Evolutionary conservation across 92 coral and sea anemone genomes (phyloP), one percentile per base, ranked within the genome.

Genomic region (Isaurus tuberculatus): DNA sequence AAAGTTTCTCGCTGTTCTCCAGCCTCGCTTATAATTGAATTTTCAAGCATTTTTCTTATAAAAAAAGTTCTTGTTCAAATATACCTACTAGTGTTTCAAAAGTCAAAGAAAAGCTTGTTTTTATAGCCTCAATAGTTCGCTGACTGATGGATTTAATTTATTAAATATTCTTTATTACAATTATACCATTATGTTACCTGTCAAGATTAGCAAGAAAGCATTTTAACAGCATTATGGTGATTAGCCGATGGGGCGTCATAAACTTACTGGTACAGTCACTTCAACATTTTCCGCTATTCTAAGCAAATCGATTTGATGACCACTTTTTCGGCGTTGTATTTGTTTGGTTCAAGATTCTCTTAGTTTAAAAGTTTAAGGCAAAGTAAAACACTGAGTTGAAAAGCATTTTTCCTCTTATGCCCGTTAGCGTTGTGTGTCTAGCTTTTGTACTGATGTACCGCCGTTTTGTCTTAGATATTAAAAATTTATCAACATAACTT

Each of bases 381-480:
- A 36, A 42, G 6, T 16, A 64, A 33, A 60, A 57, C 55, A 4
- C 26, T 36, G 57, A 22, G 23, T 36, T 77, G 70, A n/a, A n/a
- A n/a, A n/a, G n/a, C n/a, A n/a, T 37, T 36, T 26, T 63, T 63
- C 27, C 46, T 43, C 60, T 55, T 22, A 32, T 77, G 69, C 82
- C 82, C 82, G 17, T 33, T 77, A 70, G 82, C 82, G 70, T 17
- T 70, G 36, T 33, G 82, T 77, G 49, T 22, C 36, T 31, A 17
- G 43, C 23, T 77, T 36, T 77, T 22, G 82, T 77, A 77, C 82
- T 33, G n/a, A n/a, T 57, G 70, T 58, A 57, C 51, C 14, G 55
- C 36, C 65, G 49, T 74, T 15, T 60, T 77, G 82, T 72, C 63
- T 55, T 55, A 55, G 49, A 44, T 37, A 77, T 77, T 23, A 77